phyloP scores from a whole-genome alignment of 1,140 invertebrate species.

The Macrocentrus cingulum region DNA sequence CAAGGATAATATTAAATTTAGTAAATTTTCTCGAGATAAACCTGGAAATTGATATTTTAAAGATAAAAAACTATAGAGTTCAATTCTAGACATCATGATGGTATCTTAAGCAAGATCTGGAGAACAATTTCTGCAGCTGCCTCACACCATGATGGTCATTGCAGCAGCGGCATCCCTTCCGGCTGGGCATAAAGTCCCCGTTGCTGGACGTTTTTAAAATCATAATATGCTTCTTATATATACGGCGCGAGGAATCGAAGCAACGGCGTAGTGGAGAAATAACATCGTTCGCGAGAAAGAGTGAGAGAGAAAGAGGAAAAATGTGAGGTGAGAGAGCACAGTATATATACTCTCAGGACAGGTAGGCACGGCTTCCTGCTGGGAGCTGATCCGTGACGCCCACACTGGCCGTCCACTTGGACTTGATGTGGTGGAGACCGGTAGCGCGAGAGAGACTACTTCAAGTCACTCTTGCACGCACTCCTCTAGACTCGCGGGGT shows the following conservation, averaged over 20 bases:
- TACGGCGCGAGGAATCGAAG: background rate
- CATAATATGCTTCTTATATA: background rate
- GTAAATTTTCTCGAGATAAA: too few relatives aligned
- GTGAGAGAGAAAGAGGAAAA: constrained; percentile 2
- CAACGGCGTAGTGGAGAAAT: background rate
- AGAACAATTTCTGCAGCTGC: background rate
- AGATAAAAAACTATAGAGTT: too few relatives aligned
- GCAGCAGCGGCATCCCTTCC: too few relatives aligned
- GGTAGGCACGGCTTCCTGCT: constrained; percentile 46
- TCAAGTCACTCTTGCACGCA: too few relatives aligned
- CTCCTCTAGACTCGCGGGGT: too few relatives aligned
- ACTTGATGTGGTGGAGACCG: constrained; percentile 13
- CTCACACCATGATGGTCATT: too few relatives aligned
- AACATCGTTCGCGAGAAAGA: background rate
- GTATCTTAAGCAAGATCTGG: background rate
- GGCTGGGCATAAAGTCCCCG: background rate
- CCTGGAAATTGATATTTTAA: too few relatives aligned
- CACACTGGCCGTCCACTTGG: constrained; percentile 36
- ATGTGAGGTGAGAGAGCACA: background rate
- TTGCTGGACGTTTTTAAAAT: background rate
- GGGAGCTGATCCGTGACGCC: constrained; percentile 46
- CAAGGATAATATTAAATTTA: too few relatives aligned
- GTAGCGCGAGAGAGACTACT: too few relatives aligned
- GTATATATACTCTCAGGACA: constrained; percentile 28
- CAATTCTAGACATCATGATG: too few relatives aligned